phyloP scores from a whole-genome alignment of 2,113 vertebrate genomes.

The Brevimyrus niger region DNA sequence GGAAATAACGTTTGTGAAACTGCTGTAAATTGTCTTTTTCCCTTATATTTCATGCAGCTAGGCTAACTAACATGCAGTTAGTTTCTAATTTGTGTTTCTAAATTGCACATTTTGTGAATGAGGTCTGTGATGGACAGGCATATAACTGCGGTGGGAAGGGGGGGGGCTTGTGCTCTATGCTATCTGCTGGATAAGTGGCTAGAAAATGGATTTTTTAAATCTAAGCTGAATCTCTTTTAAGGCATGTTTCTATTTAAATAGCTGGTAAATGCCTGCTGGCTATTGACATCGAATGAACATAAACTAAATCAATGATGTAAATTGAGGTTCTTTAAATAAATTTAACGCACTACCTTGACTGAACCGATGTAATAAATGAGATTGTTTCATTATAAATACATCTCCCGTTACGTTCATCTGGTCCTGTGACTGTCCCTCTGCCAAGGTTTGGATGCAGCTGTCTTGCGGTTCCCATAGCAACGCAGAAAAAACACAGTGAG shows the following conservation, averaged over 20 bases:
- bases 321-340: background rate
- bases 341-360: background rate
- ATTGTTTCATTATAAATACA: background rate
- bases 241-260: background rate
- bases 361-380: background rate
- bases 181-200: background rate
- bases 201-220: background rate
- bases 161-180: too few relatives aligned
- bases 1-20: background rate
- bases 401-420: background rate
- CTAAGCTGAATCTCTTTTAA: background rate
- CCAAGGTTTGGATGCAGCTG: background rate
- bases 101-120: background rate
- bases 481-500: background rate
- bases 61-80: background rate
- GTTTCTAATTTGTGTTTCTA: background rate
- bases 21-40: background rate
- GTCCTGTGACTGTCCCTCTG: background rate
- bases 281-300: background rate
- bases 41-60: background rate
- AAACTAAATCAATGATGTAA: background rate
- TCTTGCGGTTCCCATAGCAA: slow-evolving; percentile 4
- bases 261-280: background rate
- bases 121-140: background rate
- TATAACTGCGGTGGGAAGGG: too few relatives aligned